Evolutionary conservation across 2,113 vertebrate genomes (phyloP).

Genomic region (Zapus hudsonius): DNA sequence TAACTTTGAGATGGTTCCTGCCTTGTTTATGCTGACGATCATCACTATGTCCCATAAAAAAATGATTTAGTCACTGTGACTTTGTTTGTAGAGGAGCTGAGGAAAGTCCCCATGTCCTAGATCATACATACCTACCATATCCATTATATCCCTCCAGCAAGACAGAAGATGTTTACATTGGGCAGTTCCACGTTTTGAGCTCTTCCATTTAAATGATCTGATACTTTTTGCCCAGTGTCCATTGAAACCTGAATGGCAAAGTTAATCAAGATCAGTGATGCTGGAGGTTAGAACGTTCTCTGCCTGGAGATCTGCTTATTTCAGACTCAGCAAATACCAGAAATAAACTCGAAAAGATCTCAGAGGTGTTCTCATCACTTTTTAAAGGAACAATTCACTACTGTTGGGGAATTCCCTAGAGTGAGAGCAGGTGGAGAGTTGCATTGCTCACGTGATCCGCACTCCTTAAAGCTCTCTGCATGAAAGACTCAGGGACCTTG

Average conservation of each 20-base stretch:
- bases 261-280: neutral
- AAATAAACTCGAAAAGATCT: neutral
- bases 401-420: neutral
- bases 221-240: too few species aligned
- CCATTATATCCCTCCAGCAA: neutral
- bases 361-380: neutral
- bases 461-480: too few species aligned
- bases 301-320: neutral
- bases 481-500: too few species aligned
- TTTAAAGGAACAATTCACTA: neutral
- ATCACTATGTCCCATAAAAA: too few species aligned
- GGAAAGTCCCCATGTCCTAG: neutral
- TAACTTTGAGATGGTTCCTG: too few species aligned
- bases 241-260: neutral
- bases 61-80: too few species aligned
- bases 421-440: neutral
- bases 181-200: neutral
- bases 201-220: neutral
- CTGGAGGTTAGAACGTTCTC: neutral
- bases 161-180: neutral
- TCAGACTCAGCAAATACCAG: neutral
- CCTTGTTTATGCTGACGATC: too few species aligned
- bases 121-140: neutral
- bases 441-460: too few species aligned
- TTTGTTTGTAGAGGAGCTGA: too few species aligned